A percentile compares a stretch with the other conserved stretches of the same genome.
phyloP scores from a whole-genome alignment of 2,888 invertebrate genomes.

The Drosophila aldrichi region DNA sequence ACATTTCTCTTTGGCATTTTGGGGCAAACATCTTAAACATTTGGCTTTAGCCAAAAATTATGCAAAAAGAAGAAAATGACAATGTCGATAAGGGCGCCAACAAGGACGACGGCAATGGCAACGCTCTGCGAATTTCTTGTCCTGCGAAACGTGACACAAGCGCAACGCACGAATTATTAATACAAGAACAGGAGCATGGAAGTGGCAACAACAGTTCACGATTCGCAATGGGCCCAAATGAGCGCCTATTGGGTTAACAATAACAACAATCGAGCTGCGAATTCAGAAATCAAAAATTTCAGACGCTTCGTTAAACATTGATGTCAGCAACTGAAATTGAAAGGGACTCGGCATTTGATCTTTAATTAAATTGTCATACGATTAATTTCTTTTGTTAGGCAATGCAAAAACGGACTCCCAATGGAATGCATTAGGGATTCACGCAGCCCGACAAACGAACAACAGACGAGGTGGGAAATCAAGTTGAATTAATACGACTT shows the following conservation, averaged over 20 bases:
- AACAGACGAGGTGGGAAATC: constrained; percentile 1
- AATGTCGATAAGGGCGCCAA: constrained; percentile 27
- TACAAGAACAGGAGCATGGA: constrained; percentile 34
- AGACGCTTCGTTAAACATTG: constrained; percentile 78
- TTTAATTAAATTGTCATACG: constrained; percentile 71
- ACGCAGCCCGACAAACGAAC: neutral
- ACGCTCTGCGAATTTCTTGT: constrained; percentile 48
- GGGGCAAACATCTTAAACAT: constrained; percentile 58
- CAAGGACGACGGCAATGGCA: constrained; percentile 40
- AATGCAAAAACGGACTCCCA: constrained; percentile 19
- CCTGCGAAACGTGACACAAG: constrained; percentile 69
- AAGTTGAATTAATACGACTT: constrained; percentile 1
- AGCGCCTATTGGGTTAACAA: constrained; percentile 67
- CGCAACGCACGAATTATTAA: constrained; percentile 78
- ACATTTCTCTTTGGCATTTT: constrained; percentile 15
- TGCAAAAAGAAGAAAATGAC: constrained; percentile 56
- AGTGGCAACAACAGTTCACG: constrained; percentile 19
- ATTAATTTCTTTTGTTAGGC: constrained; percentile 18
- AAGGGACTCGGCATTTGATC: constrained; percentile 53
- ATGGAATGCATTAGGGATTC: constrained; percentile 2
- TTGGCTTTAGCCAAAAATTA: constrained; percentile 56
- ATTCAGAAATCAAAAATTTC: constrained; percentile 72
- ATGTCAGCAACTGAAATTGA: constrained; percentile 45
- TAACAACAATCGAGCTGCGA: constrained; percentile 24
- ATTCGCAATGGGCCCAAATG: constrained; percentile 53